Evolutionary conservation across 2,797 vertebrate species (phyloP).

Genomic region (Echeneis naucrates): DNA sequence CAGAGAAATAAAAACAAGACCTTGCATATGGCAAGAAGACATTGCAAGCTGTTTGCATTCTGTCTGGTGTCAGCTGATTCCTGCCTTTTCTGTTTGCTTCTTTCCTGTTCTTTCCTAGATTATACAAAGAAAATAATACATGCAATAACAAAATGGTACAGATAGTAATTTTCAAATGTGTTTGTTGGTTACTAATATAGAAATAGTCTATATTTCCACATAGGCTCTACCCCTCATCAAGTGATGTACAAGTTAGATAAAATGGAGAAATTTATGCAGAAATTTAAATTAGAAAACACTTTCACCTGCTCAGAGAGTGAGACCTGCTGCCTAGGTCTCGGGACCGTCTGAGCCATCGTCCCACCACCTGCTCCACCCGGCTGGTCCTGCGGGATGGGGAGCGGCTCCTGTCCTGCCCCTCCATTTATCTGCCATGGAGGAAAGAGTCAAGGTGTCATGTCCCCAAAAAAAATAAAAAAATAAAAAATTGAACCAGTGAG

Average conservation of each 20-base stretch:
- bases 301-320: constrained; percentile 73
- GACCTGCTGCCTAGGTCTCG: constrained; percentile 90
- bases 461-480: no score
- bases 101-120: no score
- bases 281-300: not conserved
- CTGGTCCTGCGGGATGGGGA: constrained; percentile 91
- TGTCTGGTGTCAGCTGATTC: not conserved
- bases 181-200: not conserved
- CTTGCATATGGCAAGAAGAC: not conserved
- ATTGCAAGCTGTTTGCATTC: not conserved
- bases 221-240: not conserved
- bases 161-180: not conserved
- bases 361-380: constrained; percentile 96
- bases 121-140: not conserved
- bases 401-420: constrained; percentile 91
- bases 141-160: not conserved
- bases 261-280: not conserved
- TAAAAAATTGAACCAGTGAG: no score
- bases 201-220: not conserved
- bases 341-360: constrained; percentile 95
- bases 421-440: constrained; percentile 90
- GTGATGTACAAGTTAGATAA: not conserved
- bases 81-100: not conserved
- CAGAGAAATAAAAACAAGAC: not conserved
- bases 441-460: not conserved